Base-by-base conservation (phyloP, 2,888 invertebrate species). In the Allygus modestus region DNA sequence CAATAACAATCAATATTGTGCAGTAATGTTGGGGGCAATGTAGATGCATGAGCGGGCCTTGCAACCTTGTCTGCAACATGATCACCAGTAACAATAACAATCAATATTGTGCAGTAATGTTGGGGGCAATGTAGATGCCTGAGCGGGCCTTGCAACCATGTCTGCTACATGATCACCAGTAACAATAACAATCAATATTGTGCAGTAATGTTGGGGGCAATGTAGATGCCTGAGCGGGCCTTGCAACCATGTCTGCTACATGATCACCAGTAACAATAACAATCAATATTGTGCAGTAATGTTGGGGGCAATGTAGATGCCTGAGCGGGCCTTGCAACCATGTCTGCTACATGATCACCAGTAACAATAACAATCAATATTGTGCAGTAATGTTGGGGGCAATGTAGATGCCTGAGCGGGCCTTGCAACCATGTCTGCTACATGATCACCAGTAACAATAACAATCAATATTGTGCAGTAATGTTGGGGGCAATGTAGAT, bases 151-250 rank as follows among this genome's bases (percentile, higher is more conserved):
- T 92, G 0, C 95, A 92, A 0, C 90, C 84, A 95, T 94, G 88
- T 95, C 96, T 95, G 73, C 26, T 20, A 58, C 92, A 41, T 89
- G 90, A 84, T 79, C 85, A 85, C 85, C 51, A 65, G n/a, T n/a
- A n/a, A n/a, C n/a, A n/a, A n/a, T n/a, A n/a, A n/a, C n/a, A n/a
- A n/a, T n/a, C n/a, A n/a, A n/a, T n/a, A n/a, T n/a, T n/a, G n/a
- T n/a, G n/a, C n/a, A 0, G 91, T 91, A 12, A 90, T 89, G 85
- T 90, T 90, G 86, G 94, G 91, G 85, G 95, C 94, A 89, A 94
- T 94, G 94, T 95, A 96, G 93, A 95, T 95, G 86, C 94, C 95
- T 79, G 94, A 94, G 85, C 96, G 92, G 0, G 95, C 95, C 54
- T 93, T 92, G 0, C 95, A 92, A 0, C 90, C 84, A 95, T 94